Evolutionary conservation across 2,113 vertebrate genomes (phyloP), one percentile per base, ranked within the genome.

Genomic region (Addax nasomaculatus): DNA sequence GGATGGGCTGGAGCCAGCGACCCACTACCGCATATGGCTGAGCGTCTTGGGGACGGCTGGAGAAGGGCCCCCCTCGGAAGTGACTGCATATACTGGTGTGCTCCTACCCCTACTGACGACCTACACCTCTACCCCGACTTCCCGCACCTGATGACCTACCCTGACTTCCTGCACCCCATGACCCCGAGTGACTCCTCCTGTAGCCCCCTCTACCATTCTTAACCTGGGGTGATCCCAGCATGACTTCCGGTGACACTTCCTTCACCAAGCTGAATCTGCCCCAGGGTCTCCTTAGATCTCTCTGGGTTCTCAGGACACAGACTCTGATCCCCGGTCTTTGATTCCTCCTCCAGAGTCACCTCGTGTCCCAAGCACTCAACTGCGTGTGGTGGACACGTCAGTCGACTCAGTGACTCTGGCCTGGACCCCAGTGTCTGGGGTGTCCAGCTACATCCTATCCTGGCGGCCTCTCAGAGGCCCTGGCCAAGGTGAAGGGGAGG

Each of bases 381-480:
- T 99, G 33, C 97, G 9, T 33, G 98, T 99, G 76, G 97, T 98
- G 0, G 99, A 99, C 60, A 93, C 98, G 5, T 98, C 15, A 6
- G 98, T 99, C 7, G 98, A 99, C 95, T 98, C 99, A 0, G 99
- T 99, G 62, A 99, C 98, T 0, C 97, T 99, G 76, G 96, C 98
- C 33, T 99, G 99, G 99, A 99, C 98, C 23, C 99, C 99, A 0
- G 98, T 99, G 23, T 99, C 99, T 3, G 98, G 99, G 6, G 99
- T 99, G 23, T 99, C 99, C 0, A 97, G 99, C 53, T 99, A 99
- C 29, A 85, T 99, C 79, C 99, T 99, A 29, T 98, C 99, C 21
- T 99, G 99, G 99, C 99, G 70, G 79, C 98, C 95, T 45, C 99
- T 98, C 25, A 91, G 98, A 0, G 16, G 95, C 80, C 97, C 97